Base-by-base conservation (phyloP, 2,797 vertebrate species). In the Smutsia gigantea region DNA sequence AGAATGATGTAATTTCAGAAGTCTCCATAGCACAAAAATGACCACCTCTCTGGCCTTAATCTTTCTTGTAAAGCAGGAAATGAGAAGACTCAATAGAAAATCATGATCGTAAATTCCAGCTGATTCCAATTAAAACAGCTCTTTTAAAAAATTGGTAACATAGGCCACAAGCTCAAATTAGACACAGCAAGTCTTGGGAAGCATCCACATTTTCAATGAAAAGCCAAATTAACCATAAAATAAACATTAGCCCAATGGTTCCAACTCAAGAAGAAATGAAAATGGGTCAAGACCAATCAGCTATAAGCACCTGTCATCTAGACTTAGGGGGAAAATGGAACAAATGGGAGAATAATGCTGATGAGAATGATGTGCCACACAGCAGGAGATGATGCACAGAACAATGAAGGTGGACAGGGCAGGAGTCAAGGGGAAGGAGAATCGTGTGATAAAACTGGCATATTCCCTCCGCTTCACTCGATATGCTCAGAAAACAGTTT, bases 211-310 rank as follows among this genome's bases (percentile, higher is more conserved):
- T 72, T 46, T 59, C 55, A 37, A 84, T 57, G 49, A 93, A 86
- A 88, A 66, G 68, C 92, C 29, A 95, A 97, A 87, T 94, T 93
- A 84, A 90, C 59, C 29, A 93, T 81, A 93, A 96, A 94, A 81
- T 69, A 94, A 87, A 69, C 74, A 92, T 55, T 79, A 93, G 39
- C 31, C 53, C 86, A 83, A 61, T 81, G 89, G n/a, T 85, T 93
- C 77, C 71, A 93, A 95, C 55, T 84, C 23, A 93, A 37, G 37
- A 94, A 93, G 82, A 94, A 95, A 84, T 69, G 68, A 93, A 96
- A 94, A 90, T 34, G 49, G 19, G 21, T 53, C 86, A 81, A 84
- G 53, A 83, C 59, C 21, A 75, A 79, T 81, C 59, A 61, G 34
- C 53, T 68, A 2, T 39, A 90, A 87, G 61, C 11, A 84, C 27